Evolutionary conservation across 1,140 invertebrate species (phyloP).

Genomic region (Diploscapter pachys): DNA sequence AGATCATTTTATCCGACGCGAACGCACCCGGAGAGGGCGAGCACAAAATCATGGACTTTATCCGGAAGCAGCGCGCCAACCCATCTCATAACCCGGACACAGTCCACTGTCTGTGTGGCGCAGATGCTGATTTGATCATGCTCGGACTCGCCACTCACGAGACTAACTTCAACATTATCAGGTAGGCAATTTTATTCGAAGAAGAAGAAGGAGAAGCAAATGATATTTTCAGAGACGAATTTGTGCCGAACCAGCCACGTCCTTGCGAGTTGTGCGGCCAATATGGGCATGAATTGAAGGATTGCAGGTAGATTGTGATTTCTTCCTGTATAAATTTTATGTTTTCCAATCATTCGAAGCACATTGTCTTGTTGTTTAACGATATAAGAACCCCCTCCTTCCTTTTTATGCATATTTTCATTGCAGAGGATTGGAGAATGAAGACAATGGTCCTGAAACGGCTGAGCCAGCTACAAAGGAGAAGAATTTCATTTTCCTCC

Average conservation of each 20-base stretch:
- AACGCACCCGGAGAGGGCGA: conserved; percentile 98
- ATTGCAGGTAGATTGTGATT: conserved; percentile 73
- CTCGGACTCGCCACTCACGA: conserved; percentile 96
- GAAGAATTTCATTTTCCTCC: conserved; percentile 63
- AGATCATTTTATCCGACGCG: conserved; percentile 89
- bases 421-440: conserved; percentile 21
- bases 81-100: conserved; percentile 96
- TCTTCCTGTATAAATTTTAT: too few species aligned
- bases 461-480: conserved; percentile 50
- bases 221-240: conserved; percentile 78
- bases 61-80: conserved; percentile 70
- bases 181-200: conserved; percentile 6
- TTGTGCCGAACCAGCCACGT: conserved; percentile 90
- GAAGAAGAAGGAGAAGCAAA: background rate
- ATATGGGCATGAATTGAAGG: conserved; percentile 90
- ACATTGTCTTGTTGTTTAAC: too few species aligned
- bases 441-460: conserved; percentile 45
- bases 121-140: conserved; percentile 97
- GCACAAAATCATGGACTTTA: conserved; percentile 99
- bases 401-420: conserved; percentile 67
- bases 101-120: conserved; percentile 92
- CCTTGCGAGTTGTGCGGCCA: conserved; percentile 96
- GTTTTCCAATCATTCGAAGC: too few species aligned
- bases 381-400: conserved; percentile 72
- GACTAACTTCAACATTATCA: conserved; percentile 83